These are phyloP conservation scores for Zootoca vivipara DNA, from an alignment of 2,113 vertebrate genomes.

Conservation along the genomic window DNA sequence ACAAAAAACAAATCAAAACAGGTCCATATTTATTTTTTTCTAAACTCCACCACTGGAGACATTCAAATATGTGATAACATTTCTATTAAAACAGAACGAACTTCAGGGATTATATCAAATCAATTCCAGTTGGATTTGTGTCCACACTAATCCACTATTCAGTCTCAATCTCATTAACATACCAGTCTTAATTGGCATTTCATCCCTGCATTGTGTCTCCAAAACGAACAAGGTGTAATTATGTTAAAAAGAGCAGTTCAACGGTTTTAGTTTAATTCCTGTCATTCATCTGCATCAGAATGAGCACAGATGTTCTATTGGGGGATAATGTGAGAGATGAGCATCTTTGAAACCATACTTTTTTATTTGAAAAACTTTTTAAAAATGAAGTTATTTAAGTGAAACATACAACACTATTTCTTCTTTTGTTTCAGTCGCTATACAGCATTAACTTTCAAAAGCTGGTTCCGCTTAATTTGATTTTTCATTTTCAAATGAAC, in stretches of 20 bases:
- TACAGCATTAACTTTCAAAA: slow-evolving; percentile 79
- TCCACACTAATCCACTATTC: slow-evolving; percentile 74
- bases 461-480: slow-evolving; percentile 79
- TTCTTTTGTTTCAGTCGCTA: slow-evolving; percentile 76
- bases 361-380: slow-evolving; percentile 70
- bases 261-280: slow-evolving; percentile 65
- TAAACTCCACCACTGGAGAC: slow-evolving; percentile 27
- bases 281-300: slow-evolving; percentile 79
- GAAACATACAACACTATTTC: slow-evolving; percentile 75
- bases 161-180: slow-evolving; percentile 76
- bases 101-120: slow-evolving; percentile 67
- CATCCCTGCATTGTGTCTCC: slow-evolving; percentile 79
- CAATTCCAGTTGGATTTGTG: slow-evolving; percentile 69
- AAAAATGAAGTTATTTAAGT: slow-evolving; percentile 77
- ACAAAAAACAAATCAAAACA: slow-evolving; percentile 19
- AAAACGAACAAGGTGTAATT: slow-evolving; percentile 81
- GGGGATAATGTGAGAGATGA: slow-evolving; percentile 64
- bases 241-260: slow-evolving; percentile 74
- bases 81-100: slow-evolving; percentile 64
- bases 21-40: background rate
- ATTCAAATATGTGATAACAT: slow-evolving; percentile 55
- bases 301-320: slow-evolving; percentile 80
- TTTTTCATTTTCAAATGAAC: slow-evolving; percentile 81
- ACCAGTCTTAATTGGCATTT: slow-evolving; percentile 81
- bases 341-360: slow-evolving; percentile 73